Evolutionary conservation across 1,140 invertebrate species (phyloP), one percentile per base, ranked within the genome.

Genomic region (Scaptomyza graminum): DNA sequence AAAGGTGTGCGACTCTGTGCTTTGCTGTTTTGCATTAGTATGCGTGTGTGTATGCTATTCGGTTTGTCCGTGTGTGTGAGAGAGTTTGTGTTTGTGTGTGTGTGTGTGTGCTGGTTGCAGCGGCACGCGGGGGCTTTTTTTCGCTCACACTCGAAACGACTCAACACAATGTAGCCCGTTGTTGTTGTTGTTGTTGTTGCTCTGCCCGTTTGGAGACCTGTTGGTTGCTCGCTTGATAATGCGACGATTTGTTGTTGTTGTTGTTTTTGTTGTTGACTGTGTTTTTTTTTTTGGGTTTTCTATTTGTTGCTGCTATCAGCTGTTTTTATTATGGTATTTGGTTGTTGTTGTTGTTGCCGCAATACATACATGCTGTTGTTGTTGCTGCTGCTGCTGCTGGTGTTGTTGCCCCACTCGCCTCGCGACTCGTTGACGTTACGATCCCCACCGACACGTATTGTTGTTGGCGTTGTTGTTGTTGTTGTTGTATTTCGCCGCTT

Each of bases 161-260:
- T 60, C 49, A 34, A 39, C 46, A 25, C 46, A 25, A 18, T 49
- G 69, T 57, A 22, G 68, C 44, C 52, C 51, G 55, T 22, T 64
- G 52, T n/a, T 22, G 69, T 18, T 54, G 61, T 44, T 72, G 55
- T 49, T 73, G 70, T 51, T 34, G 49, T 39, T 62, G 59, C 66
- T 57, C 66, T 63, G 72, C 83, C 83, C 83, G n/a, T n/a, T n/a
- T n/a, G 75, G 68, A 79, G 76, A 87, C 83, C 83, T 88, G 83
- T 87, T 82, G 79, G 79, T 83, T 87, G 83, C 82, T 79, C 47
- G 83, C 60, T 82, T 87, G 82, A 87, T 87, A 87, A 87, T 87
- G 83, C 62, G 64, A 78, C 72, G 78, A 82, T 78, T 81, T 74
- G 63, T 68, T 76, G 70, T 69, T 74, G 56, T 34, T 60, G 55